Base-by-base conservation (phyloP, 2,888 invertebrate genomes). In the Autographa gamma region DNA sequence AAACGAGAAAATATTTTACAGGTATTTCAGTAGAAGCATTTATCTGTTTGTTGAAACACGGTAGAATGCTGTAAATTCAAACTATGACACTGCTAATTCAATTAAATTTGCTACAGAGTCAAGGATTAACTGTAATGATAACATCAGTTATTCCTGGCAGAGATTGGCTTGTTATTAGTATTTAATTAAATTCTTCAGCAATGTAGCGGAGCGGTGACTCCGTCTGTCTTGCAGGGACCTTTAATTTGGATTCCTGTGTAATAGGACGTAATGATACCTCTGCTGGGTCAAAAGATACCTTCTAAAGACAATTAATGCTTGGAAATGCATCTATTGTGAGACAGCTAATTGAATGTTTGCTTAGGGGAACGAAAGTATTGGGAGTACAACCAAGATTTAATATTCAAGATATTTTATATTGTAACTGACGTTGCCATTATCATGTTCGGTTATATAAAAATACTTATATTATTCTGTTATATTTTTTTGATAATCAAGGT, bases 191-290 rank as follows among this genome's bases (percentile, higher is more conserved):
- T 88, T 86, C 83, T 85, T 86, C 70, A 82, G 78, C 78, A 77
- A 75, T 79, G 69, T 73, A 67, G 58, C 60, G 32, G 78, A 77
- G 77, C 73, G 70, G 73, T 69, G 76, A 77, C 80, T 73, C 62
- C 65, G 80, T 82, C 77, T 79, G 73, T 78, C 71, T 80, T 79
- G 71, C 74, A 70, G 79, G 61, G 79, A 73, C 84, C 85, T 88
- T 85, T 87, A 80, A 89, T 90, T 88, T 85, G 81, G 85, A 88
- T 86, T 85, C 81, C 83, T 79, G 72, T 67, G 81, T 76, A 81
- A 75, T 79, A 76, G 76, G 66, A 72, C 71, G 73, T 77, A 66
- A 79, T 81, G 71, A 81, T 81, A 79, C 60, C 66, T 54, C 59
- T 60, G 63, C 56, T 25, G 58, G 73, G 66, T 71, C 71, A 75